These are phyloP conservation scores for Apis laboriosa DNA, from an alignment of 1,140 invertebrate genomes.

Conservation along the genomic window DNA sequence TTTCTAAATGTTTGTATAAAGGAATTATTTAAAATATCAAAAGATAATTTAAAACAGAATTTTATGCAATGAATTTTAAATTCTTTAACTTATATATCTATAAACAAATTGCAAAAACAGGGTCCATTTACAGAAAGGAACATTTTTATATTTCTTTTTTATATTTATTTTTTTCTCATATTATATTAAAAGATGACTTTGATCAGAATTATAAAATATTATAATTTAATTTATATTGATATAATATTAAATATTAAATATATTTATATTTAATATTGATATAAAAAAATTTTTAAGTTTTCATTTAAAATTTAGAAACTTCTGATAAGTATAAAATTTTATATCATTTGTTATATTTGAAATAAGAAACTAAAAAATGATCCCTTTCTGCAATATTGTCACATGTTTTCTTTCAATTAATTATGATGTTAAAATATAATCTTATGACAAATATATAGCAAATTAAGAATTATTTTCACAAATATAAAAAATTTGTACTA, in stretches of 20 bases:
- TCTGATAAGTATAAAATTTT: constrained; percentile 6
- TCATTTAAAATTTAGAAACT: constrained; percentile 1
- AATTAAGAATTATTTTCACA: constrained; percentile 23
- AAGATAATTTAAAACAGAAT: constrained; percentile 6
- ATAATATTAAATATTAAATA: too few species aligned
- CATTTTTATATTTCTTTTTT: neutral
- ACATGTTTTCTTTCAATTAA: constrained; percentile 19
- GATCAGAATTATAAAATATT: constrained; percentile 17
- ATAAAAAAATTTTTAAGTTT: neutral
- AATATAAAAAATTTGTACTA: constrained; percentile 30
- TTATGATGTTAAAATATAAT: constrained; percentile 7
- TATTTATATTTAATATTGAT: too few species aligned
- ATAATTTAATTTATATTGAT: neutral
- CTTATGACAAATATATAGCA: constrained; percentile 10
- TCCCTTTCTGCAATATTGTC: constrained; percentile 47
- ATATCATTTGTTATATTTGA: neutral
- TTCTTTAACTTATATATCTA: constrained; percentile 5
- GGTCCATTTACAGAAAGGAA: constrained; percentile 38
- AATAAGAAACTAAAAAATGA: constrained; percentile 34
- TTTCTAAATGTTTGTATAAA: constrained; percentile 4
- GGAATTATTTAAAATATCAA: constrained; percentile 21
- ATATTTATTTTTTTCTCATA: constrained; percentile 14
- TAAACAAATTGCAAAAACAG: constrained; percentile 22
- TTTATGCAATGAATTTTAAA: constrained; percentile 14
- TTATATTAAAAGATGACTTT: constrained; percentile 17